These are phyloP conservation scores for Temnopleurus reevesii DNA, from an alignment of 53 echinoderm and acorn worm genomes.

Conservation along the genomic window DNA sequence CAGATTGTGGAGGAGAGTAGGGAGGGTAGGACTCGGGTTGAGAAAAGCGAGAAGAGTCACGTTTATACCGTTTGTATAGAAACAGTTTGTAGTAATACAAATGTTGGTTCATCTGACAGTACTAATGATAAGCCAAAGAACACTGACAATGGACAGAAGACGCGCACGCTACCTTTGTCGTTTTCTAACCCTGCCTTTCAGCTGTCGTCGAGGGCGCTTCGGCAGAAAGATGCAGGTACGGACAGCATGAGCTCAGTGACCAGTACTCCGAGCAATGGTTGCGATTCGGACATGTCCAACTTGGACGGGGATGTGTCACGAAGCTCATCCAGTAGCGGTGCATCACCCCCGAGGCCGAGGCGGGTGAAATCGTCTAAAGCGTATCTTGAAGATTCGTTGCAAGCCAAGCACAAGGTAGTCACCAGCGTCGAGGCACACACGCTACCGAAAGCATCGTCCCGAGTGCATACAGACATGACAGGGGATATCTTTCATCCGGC, in stretches of 20 bases:
- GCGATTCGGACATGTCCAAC: constrained; percentile 75
- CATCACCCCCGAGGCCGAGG: constrained; percentile 72
- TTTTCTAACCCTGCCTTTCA: constrained; percentile 97
- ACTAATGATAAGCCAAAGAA: constrained; percentile 67
- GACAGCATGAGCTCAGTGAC: constrained; percentile 89
- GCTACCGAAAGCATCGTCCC: constrained; percentile 82
- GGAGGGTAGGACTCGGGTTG: not conserved
- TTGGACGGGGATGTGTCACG: constrained; percentile 86
- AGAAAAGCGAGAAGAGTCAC: constrained; percentile 46
- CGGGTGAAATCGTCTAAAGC: constrained; percentile 32
- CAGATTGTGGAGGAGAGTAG: constrained; percentile 9
- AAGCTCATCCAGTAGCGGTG: constrained; percentile 74
- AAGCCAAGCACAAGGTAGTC: not conserved
- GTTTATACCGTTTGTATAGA: constrained; percentile 59
- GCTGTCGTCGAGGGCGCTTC: constrained; percentile 66
- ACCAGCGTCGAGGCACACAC: constrained; percentile 70
- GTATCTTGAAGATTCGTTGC: constrained; percentile 9
- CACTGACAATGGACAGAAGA: constrained; percentile 17
- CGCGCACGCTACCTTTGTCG: constrained; percentile 70
- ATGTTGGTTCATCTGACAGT: constrained; percentile 52
- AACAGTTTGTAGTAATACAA: constrained; percentile 41
- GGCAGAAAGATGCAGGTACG: constrained; percentile 73
- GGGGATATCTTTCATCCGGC: constrained; percentile 48
- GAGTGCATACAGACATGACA: constrained; percentile 60
- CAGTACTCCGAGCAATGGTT: constrained; percentile 75